These are phyloP conservation scores for Callospermophilus lateralis DNA, from an alignment of 2,113 vertebrate genomes.

Conservation along the genomic window DNA sequence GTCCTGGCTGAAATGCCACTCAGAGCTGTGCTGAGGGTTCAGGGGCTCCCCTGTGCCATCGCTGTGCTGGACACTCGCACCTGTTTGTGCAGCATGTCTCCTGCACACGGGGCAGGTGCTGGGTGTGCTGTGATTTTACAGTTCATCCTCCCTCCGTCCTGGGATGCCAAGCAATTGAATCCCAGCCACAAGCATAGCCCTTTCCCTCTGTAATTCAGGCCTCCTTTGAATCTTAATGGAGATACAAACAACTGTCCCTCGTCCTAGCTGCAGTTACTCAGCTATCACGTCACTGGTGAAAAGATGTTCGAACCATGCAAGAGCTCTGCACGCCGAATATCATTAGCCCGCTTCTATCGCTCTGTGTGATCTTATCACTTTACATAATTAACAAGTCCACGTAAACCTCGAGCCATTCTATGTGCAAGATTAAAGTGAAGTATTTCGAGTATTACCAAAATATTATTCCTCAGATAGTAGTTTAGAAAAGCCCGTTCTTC, in stretches of 20 bases:
- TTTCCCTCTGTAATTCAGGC: background rate
- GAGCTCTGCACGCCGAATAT: slow-evolving; percentile 13
- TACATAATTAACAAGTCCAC: slow-evolving; percentile 66
- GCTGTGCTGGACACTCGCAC: background rate
- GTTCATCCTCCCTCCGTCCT: background rate
- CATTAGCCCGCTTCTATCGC: background rate
- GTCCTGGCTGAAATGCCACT: background rate
- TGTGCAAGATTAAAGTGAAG: slow-evolving; percentile 65
- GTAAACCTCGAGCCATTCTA: slow-evolving; percentile 53
- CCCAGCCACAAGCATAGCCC: background rate
- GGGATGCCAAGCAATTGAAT: background rate
- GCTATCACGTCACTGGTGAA: background rate
- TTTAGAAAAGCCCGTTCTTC: slow-evolving; percentile 52
- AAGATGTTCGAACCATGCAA: background rate
- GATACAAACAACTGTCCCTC: background rate
- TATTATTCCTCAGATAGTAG: slow-evolving; percentile 58
- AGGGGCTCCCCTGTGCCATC: background rate
- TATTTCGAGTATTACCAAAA: slow-evolving; percentile 65
- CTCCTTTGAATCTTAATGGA: background rate
- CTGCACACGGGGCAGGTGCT: background rate
- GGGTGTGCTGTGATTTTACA: background rate
- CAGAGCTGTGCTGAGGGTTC: background rate
- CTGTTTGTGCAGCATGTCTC: too few relatives aligned
- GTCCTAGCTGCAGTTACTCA: background rate
- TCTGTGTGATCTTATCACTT: slow-evolving; percentile 57